Evolutionary conservation across 2,113 vertebrate genomes (phyloP).

Genomic region (Hyla sarda): DNA sequence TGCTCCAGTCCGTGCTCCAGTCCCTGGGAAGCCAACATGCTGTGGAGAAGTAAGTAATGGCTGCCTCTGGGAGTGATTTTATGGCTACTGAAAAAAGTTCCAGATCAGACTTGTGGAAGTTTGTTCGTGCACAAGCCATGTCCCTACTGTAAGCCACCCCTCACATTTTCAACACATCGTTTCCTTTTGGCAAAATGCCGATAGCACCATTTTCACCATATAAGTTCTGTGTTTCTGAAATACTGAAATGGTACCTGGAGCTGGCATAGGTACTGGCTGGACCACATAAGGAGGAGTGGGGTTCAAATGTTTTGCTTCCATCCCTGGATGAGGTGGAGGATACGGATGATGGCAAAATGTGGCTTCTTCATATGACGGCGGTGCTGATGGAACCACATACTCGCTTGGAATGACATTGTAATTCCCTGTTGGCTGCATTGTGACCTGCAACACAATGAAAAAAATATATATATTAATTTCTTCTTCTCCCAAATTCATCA

Average conservation of each 20-base stretch:
- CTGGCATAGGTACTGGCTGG: constrained; percentile 19
- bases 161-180: no score
- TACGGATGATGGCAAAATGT: not conserved
- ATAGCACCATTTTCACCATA: no score
- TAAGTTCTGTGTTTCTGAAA: not conserved
- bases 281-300: not conserved
- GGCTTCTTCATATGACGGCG: constrained; percentile 53
- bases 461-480: not conserved
- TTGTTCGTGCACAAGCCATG: no score
- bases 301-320: constrained; percentile 14
- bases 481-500: no score
- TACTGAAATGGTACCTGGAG: constrained; percentile 13
- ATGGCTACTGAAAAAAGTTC: no score
- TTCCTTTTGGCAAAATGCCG: no score
- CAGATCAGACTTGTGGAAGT: no score
- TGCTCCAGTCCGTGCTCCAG: no score
- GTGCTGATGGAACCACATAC: constrained; percentile 27
- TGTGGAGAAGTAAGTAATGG: no score
- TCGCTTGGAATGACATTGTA: constrained; percentile 28
- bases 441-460: not conserved
- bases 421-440: constrained; percentile 32
- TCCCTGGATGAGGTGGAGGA: not conserved
- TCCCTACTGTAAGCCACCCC: no score
- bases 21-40: no score
- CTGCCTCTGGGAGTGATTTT: no score